phyloP scores from a whole-genome alignment of 2,888 invertebrate genomes.

The Augochlorella aurata region DNA sequence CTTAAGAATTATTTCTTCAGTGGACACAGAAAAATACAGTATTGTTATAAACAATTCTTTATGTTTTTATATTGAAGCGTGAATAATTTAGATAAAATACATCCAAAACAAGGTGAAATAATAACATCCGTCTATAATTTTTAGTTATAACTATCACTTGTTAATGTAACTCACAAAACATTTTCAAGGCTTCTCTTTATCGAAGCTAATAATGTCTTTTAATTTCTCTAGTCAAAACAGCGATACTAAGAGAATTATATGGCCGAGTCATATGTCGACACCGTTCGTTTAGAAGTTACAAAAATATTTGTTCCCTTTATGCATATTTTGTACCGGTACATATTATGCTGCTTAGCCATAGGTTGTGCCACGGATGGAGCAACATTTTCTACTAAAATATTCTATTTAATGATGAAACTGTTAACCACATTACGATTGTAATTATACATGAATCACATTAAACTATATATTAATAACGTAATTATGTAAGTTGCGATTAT shows the following conservation, averaged over 20 bases:
- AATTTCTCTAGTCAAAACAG: conserved; percentile 60
- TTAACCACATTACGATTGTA: conserved; percentile 59
- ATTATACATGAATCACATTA: conserved; percentile 44
- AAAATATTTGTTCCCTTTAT: conserved; percentile 16
- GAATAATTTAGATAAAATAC: conserved; percentile 18
- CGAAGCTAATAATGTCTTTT: conserved; percentile 16
- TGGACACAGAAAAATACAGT: conserved; percentile 20
- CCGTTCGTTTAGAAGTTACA: conserved; percentile 9
- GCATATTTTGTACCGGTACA: conserved; percentile 61
- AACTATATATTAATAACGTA: conserved; percentile 51
- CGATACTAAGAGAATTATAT: conserved; percentile 47
- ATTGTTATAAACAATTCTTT: conserved; percentile 25
- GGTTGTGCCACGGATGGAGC: conserved; percentile 63
- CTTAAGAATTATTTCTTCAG: conserved; percentile 25
- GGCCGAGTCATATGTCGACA: conserved; percentile 9
- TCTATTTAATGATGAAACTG: conserved; percentile 61
- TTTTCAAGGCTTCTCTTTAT: conserved; percentile 13
- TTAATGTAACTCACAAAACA: conserved; percentile 17
- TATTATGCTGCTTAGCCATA: conserved; percentile 66
- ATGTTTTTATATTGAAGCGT: conserved; percentile 10
- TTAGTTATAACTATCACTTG: conserved; percentile 15
- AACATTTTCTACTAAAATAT: conserved; percentile 56
- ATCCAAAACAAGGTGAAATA: neutral
- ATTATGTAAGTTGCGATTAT: conserved; percentile 45
- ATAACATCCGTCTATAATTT: conserved; percentile 17